A percentile compares a stretch with the other conserved stretches of the same genome.
Evolutionary conservation across 2,888 invertebrate genomes (phyloP).

Genomic region (Scaptomyza tumidula): DNA sequence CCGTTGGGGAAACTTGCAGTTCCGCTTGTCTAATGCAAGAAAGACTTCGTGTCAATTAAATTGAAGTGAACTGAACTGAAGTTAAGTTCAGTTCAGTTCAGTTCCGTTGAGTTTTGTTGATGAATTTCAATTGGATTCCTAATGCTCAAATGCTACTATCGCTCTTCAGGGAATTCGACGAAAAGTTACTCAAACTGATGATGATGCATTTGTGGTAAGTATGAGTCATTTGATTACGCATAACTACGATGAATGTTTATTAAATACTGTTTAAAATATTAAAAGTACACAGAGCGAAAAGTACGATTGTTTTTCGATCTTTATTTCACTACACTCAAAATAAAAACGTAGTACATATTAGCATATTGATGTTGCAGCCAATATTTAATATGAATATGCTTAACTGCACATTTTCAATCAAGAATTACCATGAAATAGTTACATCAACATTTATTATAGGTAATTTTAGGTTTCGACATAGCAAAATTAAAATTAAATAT

Average conservation of each 20-base stretch:
- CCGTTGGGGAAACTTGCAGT: slow-evolving; percentile 53
- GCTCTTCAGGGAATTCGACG: slow-evolving; percentile 29
- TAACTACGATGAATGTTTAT: neutral
- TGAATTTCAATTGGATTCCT: slow-evolving; percentile 32
- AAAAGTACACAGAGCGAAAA: no score
- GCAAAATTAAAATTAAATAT: no score
- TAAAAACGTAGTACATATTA: no score
- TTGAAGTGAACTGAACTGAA: slow-evolving; percentile 33
- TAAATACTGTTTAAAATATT: neutral
- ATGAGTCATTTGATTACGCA: slow-evolving; percentile 6
- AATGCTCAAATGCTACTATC: slow-evolving; percentile 17
- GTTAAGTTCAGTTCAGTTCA: slow-evolving; percentile 3
- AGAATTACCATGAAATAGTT: no score
- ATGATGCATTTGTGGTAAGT: neutral
- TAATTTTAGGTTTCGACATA: no score
- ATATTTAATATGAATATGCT: no score
- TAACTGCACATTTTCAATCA: no score
- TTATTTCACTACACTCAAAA: no score
- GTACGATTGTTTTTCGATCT: no score
- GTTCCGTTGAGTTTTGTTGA: slow-evolving; percentile 15
- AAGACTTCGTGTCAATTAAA: slow-evolving; percentile 53
- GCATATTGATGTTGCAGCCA: no score
- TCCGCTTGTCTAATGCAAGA: slow-evolving; percentile 56
- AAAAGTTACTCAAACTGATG: neutral
- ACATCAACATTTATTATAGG: no score